Base-by-base conservation (phyloP, 2,113 vertebrate genomes). In the Myrmophylax atrothorax region DNA sequence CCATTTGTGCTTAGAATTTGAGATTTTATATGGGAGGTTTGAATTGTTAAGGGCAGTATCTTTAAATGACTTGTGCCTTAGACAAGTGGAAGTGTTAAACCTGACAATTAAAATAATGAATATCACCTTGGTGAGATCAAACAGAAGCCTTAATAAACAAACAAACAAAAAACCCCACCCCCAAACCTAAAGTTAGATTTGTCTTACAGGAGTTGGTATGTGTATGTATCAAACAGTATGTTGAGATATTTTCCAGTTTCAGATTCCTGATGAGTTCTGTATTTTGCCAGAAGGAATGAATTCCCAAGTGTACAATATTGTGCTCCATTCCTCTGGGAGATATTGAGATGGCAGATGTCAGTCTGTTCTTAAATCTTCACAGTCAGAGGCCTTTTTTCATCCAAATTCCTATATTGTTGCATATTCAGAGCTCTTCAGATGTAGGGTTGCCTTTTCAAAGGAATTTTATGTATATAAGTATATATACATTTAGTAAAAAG, bases 321-420 rank as follows among this genome's bases (percentile, higher is more conserved):
- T 53, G 29, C 76, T 94, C 91, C 18, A 22, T 97, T 97, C 97
- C 89, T 91, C 84, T 82, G 70, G 55, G 74, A 94, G 91, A 91
- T 86, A 87, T 12, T 89, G 84, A 96, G 88, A 87, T 94, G 63
- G 44, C 49, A 82, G 63, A 47, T 95, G 69, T 87, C 90, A 95
- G 64, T 84, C 82, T 89, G 18, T 42, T 84, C 91, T 96, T 96
- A 80, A 91, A 87, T 97, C 91, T 94, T 97, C 95, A 92, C 87
- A 97, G 90, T 87, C 66, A 89, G 78, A 76, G 84, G 84, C 76
- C 68, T 94, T 74, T 91, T 95, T 94, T 42, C 50, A 92, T 97
- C 49, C 70, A 72, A 56, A 68, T 78, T 64, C 52, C 70, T 96
- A 47, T 92, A 90, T 59, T 78, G 50, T 81, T 96, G 79, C 31